Evolutionary conservation across 1,140 invertebrate species (phyloP).

Genomic region (Cheumatopsyche charites): DNA sequence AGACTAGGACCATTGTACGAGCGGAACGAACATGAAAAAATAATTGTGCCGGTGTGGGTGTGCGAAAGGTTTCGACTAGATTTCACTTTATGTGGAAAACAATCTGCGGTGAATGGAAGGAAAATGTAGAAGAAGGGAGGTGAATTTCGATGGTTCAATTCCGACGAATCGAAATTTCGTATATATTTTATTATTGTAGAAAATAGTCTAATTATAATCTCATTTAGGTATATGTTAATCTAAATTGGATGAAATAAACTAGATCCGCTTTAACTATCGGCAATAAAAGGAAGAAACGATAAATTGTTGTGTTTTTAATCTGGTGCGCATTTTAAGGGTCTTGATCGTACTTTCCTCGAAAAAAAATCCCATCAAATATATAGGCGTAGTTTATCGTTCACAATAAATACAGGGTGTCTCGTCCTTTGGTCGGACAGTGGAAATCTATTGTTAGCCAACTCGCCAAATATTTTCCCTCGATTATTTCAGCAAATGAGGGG

Average conservation of each 20-base stretch:
- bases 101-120: background rate
- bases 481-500: conserved; percentile 27
- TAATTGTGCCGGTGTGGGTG: background rate
- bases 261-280: background rate
- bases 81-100: background rate
- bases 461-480: conserved; percentile 31
- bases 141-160: background rate
- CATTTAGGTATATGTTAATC: background rate
- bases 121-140: too few relatives aligned
- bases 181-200: too few relatives aligned
- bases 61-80: background rate
- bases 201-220: background rate
- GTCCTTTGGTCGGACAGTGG: conserved; percentile 23
- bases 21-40: conserved; percentile 6
- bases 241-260: background rate
- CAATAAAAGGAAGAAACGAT: background rate
- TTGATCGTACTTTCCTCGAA: conserved; percentile 18
- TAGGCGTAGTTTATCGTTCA: conserved; percentile 14
- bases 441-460: conserved; percentile 15
- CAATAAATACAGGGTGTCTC: conserved; percentile 27
- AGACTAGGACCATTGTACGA: background rate
- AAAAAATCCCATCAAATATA: conserved; percentile 17
- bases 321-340: conserved; percentile 16
- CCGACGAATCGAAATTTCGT: background rate
- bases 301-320: conserved; percentile 21